A percentile compares a stretch with the other conserved stretches of the same genome.
Evolutionary conservation across 2,113 vertebrate species (phyloP).

Genomic region (Sarotherodon lohbergeri): DNA sequence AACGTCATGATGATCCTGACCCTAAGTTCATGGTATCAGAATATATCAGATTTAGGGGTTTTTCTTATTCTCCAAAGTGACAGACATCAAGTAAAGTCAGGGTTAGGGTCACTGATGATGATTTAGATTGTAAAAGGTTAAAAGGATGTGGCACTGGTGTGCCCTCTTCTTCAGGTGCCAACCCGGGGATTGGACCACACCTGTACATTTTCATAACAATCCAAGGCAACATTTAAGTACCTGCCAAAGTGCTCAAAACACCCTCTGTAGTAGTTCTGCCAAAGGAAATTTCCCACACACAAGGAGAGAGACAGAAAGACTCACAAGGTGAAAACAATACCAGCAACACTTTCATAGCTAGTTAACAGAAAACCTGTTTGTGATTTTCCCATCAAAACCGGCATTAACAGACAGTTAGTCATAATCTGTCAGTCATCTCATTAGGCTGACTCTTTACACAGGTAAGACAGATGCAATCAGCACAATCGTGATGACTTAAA

Average conservation of each 20-base stretch:
- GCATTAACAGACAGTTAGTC: neutral
- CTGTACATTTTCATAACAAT: neutral
- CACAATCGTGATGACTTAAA: neutral
- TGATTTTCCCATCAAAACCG: neutral
- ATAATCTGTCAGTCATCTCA: neutral
- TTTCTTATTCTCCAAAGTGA: neutral
- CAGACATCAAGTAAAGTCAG: neutral
- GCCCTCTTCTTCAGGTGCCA: neutral
- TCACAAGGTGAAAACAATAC: neutral
- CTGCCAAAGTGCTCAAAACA: neutral
- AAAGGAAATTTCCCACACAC: neutral
- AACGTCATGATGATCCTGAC: neutral
- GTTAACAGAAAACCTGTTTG: neutral
- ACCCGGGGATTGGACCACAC: neutral
- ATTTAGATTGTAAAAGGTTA: neutral
- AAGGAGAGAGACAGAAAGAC: neutral
- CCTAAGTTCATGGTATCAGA: neutral
- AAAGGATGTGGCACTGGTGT: neutral
- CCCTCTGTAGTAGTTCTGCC: neutral
- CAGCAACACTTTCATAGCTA: neutral
- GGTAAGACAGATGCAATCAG: neutral
- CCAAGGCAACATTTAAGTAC: rapidly evolving
- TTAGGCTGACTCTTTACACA: neutral
- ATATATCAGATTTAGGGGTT: neutral
- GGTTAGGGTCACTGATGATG: neutral